Evolutionary conservation across 2,888 invertebrate genomes (phyloP).

Genomic region (Amphipyra berbera): DNA sequence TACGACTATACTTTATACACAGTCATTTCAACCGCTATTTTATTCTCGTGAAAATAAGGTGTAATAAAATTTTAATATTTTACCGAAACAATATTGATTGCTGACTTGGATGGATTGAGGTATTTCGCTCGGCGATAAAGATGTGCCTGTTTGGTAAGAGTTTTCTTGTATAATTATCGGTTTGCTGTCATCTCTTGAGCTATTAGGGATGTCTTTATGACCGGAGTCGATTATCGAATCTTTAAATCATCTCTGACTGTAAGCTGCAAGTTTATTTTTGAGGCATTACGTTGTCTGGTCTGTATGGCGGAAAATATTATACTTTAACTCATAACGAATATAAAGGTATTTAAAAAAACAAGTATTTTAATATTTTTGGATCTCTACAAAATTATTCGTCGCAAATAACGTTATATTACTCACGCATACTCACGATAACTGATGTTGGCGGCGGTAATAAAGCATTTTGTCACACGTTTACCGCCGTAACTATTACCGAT

Average conservation of each 20-base stretch:
- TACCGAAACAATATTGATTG: slow-evolving; percentile 71
- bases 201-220: slow-evolving; percentile 20
- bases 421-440: slow-evolving; percentile 23
- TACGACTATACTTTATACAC: slow-evolving; percentile 65
- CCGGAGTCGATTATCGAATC: slow-evolving; percentile 13
- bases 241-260: slow-evolving; percentile 17
- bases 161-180: slow-evolving; percentile 33
- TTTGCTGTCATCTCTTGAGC: slow-evolving; percentile 24
- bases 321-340: background rate
- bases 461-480: slow-evolving; percentile 52
- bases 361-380: slow-evolving; percentile 10
- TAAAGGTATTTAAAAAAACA: background rate
- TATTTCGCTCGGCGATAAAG: slow-evolving; percentile 29
- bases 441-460: slow-evolving; percentile 39
- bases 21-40: slow-evolving; percentile 67
- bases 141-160: slow-evolving; percentile 22
- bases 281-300: background rate
- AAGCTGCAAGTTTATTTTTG: slow-evolving; percentile 1
- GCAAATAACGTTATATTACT: slow-evolving; percentile 24
- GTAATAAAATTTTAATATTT: slow-evolving; percentile 73
- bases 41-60: slow-evolving; percentile 70
- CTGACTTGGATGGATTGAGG: slow-evolving; percentile 44
- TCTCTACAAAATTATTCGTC: slow-evolving; percentile 11
- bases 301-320: background rate
- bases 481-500: slow-evolving; percentile 54